Evolutionary conservation across 2,797 vertebrate genomes (phyloP).

Genomic region (Hyperoplus immaculatus): DNA sequence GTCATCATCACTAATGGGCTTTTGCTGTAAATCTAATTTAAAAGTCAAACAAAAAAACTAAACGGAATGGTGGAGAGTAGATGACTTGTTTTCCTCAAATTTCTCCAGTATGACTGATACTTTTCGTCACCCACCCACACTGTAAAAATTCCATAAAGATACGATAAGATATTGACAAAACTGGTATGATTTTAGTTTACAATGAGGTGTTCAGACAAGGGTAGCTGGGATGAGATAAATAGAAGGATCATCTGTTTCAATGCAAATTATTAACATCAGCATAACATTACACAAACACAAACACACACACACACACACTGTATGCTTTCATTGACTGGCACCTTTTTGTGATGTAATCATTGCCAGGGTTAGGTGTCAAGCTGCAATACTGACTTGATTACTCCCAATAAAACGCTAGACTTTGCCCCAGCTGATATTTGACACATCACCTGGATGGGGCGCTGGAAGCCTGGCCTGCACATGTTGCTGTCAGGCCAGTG

Average conservation of each 20-base stretch:
- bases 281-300: neutral
- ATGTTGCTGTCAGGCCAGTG: constrained; percentile 19
- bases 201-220: neutral
- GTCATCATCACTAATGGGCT: constrained; percentile 63
- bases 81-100: constrained; percentile 55
- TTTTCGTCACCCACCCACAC: constrained; percentile 16
- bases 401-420: constrained; percentile 72
- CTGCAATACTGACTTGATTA: constrained; percentile 45
- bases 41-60: constrained; percentile 5
- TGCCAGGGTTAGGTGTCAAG: constrained; percentile 48
- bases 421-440: constrained; percentile 65
- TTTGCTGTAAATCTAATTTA: constrained; percentile 61
- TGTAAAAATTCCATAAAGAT: constrained; percentile 5
- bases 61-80: constrained; percentile 52
- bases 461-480: constrained; percentile 20
- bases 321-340: constrained; percentile 5
- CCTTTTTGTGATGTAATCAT: constrained; percentile 52
- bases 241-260: neutral
- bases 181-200: neutral
- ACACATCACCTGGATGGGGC: constrained; percentile 35
- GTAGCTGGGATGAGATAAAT: neutral
- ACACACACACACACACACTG: neutral
- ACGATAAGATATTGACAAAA: neutral
- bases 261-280: no score
- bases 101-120: constrained; percentile 55